Conservation (phyloP, 1,140 invertebrate species). For the Listronotus oregonensis region DNA sequence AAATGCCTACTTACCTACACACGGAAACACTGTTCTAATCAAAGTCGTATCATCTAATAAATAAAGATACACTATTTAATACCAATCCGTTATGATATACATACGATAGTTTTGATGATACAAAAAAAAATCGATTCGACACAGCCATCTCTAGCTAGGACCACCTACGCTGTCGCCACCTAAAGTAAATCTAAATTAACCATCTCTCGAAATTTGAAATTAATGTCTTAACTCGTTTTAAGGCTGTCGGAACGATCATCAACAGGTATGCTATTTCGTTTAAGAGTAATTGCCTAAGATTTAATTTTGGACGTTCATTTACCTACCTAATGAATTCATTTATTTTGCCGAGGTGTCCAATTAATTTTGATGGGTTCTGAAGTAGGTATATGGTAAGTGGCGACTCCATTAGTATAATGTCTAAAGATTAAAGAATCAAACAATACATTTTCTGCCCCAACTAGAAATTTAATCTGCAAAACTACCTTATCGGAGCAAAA, state of each 20-base stretch:
- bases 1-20: too few species aligned
- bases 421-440: too few species aligned
- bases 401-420: constrained; percentile 25
- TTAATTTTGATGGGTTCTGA: constrained; percentile 27
- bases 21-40: too few species aligned
- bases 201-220: constrained; percentile 34
- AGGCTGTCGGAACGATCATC: constrained; percentile 27
- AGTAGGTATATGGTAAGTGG: constrained; percentile 25
- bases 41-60: too few species aligned
- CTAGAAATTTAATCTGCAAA: too few species aligned
- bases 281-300: constrained; percentile 27
- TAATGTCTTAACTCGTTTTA: constrained; percentile 33
- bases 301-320: constrained; percentile 29
- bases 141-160: constrained; percentile 17
- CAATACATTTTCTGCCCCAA: too few species aligned
- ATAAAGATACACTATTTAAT: too few species aligned
- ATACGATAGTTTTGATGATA: too few species aligned
- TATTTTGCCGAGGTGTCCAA: constrained; percentile 29
- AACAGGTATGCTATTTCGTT: constrained; percentile 27
- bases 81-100: too few species aligned
- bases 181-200: constrained; percentile 29
- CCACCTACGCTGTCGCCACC: constrained; percentile 23
- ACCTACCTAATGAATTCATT: constrained; percentile 30
- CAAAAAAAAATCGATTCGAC: too few species aligned
- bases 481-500: too few species aligned